These are phyloP conservation scores for Scylla paramamosain DNA, from an alignment of 1,140 invertebrate species.

Conservation along the genomic window DNA sequence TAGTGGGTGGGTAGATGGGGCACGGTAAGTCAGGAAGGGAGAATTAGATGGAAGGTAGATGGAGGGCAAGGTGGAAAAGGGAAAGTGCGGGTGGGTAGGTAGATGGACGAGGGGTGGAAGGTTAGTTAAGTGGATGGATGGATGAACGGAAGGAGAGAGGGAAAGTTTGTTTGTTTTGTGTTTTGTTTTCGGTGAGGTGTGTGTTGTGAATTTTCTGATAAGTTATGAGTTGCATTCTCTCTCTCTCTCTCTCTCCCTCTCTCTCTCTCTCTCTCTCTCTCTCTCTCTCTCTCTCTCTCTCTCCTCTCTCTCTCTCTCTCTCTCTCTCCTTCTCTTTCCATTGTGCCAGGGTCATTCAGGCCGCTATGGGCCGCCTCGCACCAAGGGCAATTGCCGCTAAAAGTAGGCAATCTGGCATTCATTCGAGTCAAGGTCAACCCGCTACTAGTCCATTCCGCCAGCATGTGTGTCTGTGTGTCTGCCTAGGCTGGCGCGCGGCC, in stretches of 20 bases:
- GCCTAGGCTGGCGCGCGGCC: too few species aligned
- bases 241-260: neutral
- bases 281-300: neutral
- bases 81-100: neutral
- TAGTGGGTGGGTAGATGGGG: too few species aligned
- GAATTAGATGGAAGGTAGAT: neutral
- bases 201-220: neutral
- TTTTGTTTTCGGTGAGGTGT: neutral
- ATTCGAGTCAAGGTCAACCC: too few species aligned
- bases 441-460: too few species aligned
- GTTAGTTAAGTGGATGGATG: neutral
- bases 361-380: too few species aligned
- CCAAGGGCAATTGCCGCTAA: too few species aligned
- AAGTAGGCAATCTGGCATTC: too few species aligned
- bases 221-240: too few species aligned
- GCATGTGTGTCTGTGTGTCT: too few species aligned
- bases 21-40: too few species aligned
- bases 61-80: neutral
- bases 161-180: neutral
- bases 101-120: neutral
- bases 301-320: conserved; percentile 25
- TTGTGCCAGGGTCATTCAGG: neutral
- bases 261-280: neutral
- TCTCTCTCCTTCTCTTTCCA: neutral
- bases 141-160: conserved; percentile 3